A percentile compares a stretch with the other conserved stretches of the same genome.
phyloP scores from a whole-genome alignment of 1,140 invertebrate genomes.

The Drosophila murphyi region DNA sequence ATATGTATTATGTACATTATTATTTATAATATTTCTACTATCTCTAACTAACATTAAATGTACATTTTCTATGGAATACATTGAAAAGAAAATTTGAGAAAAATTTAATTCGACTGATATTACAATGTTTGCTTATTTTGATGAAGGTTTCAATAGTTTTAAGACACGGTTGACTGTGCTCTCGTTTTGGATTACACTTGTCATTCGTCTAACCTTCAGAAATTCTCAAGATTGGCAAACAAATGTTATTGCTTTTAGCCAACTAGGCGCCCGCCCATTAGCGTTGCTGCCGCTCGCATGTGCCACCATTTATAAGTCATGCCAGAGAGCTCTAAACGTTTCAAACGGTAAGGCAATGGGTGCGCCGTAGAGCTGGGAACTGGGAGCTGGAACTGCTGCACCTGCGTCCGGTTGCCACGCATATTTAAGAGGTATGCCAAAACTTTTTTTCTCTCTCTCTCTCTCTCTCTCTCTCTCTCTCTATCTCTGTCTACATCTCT shows the following conservation, averaged over 20 bases:
- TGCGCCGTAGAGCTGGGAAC: conserved; percentile 10
- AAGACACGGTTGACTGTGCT: conserved; percentile 13
- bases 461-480: background rate
- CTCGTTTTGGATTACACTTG: conserved; percentile 1
- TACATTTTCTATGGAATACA: too few species aligned
- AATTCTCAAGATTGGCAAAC: conserved; percentile 32
- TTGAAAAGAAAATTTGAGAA: too few species aligned
- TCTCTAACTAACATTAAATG: too few species aligned
- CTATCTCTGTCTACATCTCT: conserved; percentile 22
- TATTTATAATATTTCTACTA: too few species aligned
- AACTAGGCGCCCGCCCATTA: conserved; percentile 24
- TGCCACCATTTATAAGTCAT: conserved; percentile 53
- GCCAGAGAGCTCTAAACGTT: conserved; percentile 12
- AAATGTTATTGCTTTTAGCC: conserved; percentile 46
- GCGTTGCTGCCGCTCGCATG: conserved; percentile 17
- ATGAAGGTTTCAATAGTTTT: conserved; percentile 35
- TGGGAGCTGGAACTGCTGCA: conserved; percentile 44
- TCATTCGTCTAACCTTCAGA: conserved; percentile 37
- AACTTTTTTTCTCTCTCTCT: conserved; percentile 56
- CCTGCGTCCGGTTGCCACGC: conserved; percentile 65
- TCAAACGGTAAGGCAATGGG: conserved; percentile 13
- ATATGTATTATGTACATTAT: too few species aligned
- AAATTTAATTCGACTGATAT: background rate
- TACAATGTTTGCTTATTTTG: too few species aligned
- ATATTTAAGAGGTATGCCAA: conserved; percentile 60